Evolutionary conservation across 2,797 vertebrate species (phyloP).

Genomic region (Platyrinchus mystaceus): DNA sequence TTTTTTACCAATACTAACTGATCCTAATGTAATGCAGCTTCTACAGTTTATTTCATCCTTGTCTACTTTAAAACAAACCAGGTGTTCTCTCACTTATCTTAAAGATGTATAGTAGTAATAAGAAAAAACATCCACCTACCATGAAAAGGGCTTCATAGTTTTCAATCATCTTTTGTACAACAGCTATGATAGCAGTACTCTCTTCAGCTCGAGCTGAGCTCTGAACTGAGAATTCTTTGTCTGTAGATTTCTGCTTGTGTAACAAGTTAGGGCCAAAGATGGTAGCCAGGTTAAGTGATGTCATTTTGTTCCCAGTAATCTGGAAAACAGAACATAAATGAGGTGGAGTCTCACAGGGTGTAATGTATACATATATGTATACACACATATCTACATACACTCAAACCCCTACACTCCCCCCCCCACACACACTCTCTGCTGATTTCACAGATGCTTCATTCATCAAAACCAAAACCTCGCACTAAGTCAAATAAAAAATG

Average conservation of each 20-base stretch:
- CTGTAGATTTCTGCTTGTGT: constrained; percentile 93
- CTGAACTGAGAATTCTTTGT: constrained; percentile 95
- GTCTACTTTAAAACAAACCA: neutral
- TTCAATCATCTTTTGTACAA: constrained; percentile 93
- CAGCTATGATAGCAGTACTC: constrained; percentile 89
- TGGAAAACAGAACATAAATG: constrained; percentile 62
- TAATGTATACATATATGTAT: neutral
- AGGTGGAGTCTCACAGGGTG: neutral
- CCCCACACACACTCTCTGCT: accelerated
- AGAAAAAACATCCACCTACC: constrained; percentile 77
- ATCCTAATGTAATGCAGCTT: neutral
- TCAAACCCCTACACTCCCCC: neutral
- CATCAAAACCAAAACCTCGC: neutral
- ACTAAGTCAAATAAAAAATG: neutral
- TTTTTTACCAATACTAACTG: neutral
- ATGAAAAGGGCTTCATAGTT: constrained; percentile 88
- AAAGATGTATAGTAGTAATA: neutral
- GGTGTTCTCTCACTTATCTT: neutral
- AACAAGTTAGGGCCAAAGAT: constrained; percentile 97
- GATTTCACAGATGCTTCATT: neutral
- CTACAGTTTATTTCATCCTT: neutral
- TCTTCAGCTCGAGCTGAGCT: constrained; percentile 94
- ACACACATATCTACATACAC: neutral
- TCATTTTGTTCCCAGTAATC: constrained; percentile 98
- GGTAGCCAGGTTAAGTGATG: constrained; percentile 93